phyloP scores from a whole-genome alignment of 2,888 invertebrate genomes.

The Tricholauxania praeusta region DNA sequence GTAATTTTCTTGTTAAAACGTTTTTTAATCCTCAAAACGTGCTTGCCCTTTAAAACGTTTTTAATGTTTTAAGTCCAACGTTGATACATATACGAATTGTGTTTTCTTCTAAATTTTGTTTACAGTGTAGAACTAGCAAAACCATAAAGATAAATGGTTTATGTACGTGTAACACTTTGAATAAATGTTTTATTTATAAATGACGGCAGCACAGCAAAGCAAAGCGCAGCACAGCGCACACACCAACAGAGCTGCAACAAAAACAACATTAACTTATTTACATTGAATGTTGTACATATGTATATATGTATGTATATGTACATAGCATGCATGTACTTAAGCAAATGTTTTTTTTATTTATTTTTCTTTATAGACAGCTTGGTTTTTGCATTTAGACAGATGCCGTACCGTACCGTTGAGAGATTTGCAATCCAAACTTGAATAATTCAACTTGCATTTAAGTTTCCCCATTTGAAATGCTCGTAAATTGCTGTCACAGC shows the following conservation, averaged over 20 bases:
- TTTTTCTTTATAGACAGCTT: too few species aligned
- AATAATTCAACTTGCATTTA: slow-evolving; percentile 12
- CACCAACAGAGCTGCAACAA: neutral
- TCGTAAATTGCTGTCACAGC: too few species aligned
- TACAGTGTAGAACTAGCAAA: slow-evolving; percentile 36
- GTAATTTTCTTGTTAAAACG: too few species aligned
- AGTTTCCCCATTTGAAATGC: neutral
- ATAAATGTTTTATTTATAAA: slow-evolving; percentile 57
- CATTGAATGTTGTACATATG: too few species aligned
- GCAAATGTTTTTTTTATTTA: too few species aligned
- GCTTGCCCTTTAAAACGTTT: neutral
- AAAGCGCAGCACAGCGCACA: neutral
- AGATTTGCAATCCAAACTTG: slow-evolving; percentile 10
- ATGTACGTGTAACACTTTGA: slow-evolving; percentile 61
- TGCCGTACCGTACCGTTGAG: neutral
- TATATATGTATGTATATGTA: too few species aligned
- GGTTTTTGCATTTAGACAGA: slow-evolving; percentile 6
- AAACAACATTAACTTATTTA: neutral
- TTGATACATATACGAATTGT: neutral
- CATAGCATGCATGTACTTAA: too few species aligned
- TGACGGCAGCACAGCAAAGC: neutral
- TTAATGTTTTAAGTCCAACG: neutral
- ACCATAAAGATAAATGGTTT: slow-evolving; percentile 61
- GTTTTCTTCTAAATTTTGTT: too few species aligned
- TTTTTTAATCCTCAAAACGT: slow-evolving; percentile 10